Evolutionary conservation across 2,888 invertebrate species (phyloP).

Genomic region (Pardosa pseudoannulata): DNA sequence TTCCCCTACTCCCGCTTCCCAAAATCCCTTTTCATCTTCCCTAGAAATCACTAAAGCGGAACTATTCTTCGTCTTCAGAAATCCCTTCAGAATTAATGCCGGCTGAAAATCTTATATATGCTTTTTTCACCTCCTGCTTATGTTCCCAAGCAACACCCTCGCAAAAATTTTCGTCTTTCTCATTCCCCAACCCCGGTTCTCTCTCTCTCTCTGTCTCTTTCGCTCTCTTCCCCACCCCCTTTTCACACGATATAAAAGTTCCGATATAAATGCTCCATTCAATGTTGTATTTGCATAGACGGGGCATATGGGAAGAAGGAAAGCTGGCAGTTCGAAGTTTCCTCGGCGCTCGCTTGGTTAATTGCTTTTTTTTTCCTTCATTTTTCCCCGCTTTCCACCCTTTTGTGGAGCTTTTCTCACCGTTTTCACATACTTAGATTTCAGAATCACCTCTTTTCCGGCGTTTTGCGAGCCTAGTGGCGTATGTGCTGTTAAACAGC

Average conservation of each 20-base stretch:
- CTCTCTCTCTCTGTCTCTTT: too few relatives aligned
- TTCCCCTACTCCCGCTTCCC: too few relatives aligned
- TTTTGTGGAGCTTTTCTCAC: background rate
- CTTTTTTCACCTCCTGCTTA: constrained; percentile 9
- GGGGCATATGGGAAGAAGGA: constrained; percentile 22
- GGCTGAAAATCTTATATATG: constrained; percentile 53
- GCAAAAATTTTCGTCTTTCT: constrained; percentile 12
- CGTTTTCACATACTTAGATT: background rate
- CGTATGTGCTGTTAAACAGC: background rate
- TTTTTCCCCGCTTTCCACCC: background rate
- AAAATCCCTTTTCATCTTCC: too few relatives aligned
- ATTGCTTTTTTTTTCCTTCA: constrained; percentile 53
- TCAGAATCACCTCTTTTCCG: background rate
- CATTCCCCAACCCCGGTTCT: too few relatives aligned
- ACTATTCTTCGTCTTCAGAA: constrained; percentile 28
- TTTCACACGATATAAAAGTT: constrained; percentile 70
- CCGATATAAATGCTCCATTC: constrained; percentile 67
- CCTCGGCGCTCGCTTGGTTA: constrained; percentile 49
- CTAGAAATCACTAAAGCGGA: constrained; percentile 41
- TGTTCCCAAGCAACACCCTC: constrained; percentile 17
- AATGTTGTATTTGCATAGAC: constrained; percentile 64
- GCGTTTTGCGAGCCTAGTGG: background rate
- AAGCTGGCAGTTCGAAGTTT: constrained; percentile 50
- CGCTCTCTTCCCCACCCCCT: background rate
- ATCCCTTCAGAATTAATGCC: constrained; percentile 63